Evolutionary conservation across 1,140 invertebrate species (phyloP), one percentile per base, ranked within the genome.

Genomic region (Portunus trituberculatus): DNA sequence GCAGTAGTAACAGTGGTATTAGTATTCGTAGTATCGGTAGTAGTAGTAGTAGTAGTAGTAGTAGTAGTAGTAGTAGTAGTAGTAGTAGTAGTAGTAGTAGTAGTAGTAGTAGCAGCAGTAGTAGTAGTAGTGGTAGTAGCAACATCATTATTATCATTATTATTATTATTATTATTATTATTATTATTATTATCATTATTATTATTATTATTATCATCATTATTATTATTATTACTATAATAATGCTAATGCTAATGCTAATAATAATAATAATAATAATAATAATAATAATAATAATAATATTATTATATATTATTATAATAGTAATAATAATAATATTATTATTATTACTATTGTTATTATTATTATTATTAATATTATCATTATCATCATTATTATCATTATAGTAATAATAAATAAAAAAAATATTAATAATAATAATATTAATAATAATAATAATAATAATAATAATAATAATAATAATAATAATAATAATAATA

Each of bases 241-340:
- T n/a, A n/a, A n/a, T n/a, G n/a, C n/a, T n/a, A n/a, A n/a, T n/a
- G n/a, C n/a, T n/a, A n/a, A n/a, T n/a, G n/a, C n/a, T 76, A 76
- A 76, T 76, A 76, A 76, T 76, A 76, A 76, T 76, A 76, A 76
- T 76, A 76, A 76, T 76, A 76, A 76, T 76, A 76, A 76, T 76
- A 76, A 76, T 76, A 76, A 76, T 76, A 76, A 76, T 76, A 76
- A 76, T 76, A 76, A 76, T 76, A 76, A 76, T 76, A 76, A 76
- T 76, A 25, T 14, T 76, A 25, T 14, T 76, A 76, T 14, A 12
- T 14, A 76, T 76, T 14, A 76, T 76, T 14, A 76, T 76, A 76
- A 76, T 76, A 76, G 25, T 76, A 76, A 25, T 25, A 76, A 76
- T 76, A 76, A 76, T 76, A 76, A 76, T 76, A 76, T 14, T 76